Evolutionary conservation across 2,888 invertebrate species (phyloP).

Genomic region (Epistrophella euchroma): DNA sequence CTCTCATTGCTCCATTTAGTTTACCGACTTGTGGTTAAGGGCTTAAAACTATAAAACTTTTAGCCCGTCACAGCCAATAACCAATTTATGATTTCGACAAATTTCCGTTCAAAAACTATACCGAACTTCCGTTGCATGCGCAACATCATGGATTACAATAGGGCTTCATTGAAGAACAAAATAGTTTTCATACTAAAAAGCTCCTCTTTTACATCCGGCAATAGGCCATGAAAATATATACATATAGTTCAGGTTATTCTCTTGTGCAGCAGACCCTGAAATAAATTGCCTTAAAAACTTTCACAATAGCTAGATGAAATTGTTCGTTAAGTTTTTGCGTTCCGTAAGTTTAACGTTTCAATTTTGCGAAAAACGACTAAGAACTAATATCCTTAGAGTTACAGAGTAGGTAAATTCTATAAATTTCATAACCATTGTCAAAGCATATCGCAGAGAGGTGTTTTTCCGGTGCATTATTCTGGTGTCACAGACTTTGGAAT

Average conservation of each 20-base stretch:
- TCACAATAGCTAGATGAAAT: constrained; percentile 69
- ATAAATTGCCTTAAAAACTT: constrained; percentile 74
- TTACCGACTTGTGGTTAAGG: constrained; percentile 46
- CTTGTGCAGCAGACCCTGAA: constrained; percentile 52
- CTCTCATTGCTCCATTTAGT: background rate
- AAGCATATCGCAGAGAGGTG: background rate
- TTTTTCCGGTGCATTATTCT: constrained; percentile 48
- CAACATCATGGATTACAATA: constrained; percentile 33
- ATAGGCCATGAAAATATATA: constrained; percentile 42
- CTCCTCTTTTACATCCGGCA: constrained; percentile 50
- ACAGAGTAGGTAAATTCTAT: constrained; percentile 43
- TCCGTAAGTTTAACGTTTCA: constrained; percentile 38
- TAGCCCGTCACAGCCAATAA: constrained; percentile 49
- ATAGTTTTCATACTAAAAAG: constrained; percentile 34
- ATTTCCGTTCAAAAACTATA: constrained; percentile 57
- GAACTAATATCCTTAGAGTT: constrained; percentile 5
- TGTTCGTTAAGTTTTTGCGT: constrained; percentile 68
- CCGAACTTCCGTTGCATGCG: constrained; percentile 20
- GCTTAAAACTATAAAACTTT: constrained; percentile 37
- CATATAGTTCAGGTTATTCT: constrained; percentile 27
- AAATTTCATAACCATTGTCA: constrained; percentile 56
- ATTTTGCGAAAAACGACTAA: constrained; percentile 11
- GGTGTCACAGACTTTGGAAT: constrained; percentile 43
- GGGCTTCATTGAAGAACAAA: constrained; percentile 20
- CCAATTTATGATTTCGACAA: constrained; percentile 72